phyloP scores from a whole-genome alignment of 2,888 invertebrate genomes.

The Torymus auratus region DNA sequence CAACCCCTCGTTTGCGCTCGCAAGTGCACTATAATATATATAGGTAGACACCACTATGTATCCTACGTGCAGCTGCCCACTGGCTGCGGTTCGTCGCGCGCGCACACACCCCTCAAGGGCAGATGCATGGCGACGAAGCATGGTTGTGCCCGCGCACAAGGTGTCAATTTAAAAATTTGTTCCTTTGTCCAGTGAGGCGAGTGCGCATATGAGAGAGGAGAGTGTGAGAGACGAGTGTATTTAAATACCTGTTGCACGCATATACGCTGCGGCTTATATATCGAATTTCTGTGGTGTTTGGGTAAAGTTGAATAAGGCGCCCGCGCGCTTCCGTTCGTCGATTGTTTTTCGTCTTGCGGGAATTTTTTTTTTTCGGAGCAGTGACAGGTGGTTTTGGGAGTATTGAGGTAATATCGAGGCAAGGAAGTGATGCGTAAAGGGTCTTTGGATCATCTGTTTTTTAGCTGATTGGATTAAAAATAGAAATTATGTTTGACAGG shows the following conservation, averaged over 20 bases:
- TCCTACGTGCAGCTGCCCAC: conserved; percentile 48
- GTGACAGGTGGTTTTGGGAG: too few species aligned
- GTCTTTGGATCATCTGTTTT: too few species aligned
- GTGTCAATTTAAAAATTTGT: conserved; percentile 45
- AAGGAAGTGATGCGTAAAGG: too few species aligned
- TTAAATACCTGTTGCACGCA: conserved; percentile 32
- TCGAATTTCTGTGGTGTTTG: too few species aligned
- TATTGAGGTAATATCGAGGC: too few species aligned
- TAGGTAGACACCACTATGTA: neutral
- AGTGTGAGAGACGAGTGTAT: neutral
- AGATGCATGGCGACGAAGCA: conserved; percentile 22
- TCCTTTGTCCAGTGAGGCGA: conserved; percentile 37
- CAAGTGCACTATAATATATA: conserved; percentile 49
- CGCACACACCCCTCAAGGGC: conserved; percentile 44
- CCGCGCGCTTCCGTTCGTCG: too few species aligned
- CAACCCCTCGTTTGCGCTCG: conserved; percentile 29
- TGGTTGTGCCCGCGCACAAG: neutral
- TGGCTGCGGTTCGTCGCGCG: neutral
- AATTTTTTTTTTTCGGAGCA: too few species aligned
- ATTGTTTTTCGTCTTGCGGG: too few species aligned
- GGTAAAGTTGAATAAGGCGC: too few species aligned
- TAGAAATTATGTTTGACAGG: too few species aligned
- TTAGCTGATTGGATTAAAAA: too few species aligned
- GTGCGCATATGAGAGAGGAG: neutral
- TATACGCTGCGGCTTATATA: neutral